phyloP scores from a whole-genome alignment of 2,888 invertebrate genomes.

The Platynereis dumerilii region DNA sequence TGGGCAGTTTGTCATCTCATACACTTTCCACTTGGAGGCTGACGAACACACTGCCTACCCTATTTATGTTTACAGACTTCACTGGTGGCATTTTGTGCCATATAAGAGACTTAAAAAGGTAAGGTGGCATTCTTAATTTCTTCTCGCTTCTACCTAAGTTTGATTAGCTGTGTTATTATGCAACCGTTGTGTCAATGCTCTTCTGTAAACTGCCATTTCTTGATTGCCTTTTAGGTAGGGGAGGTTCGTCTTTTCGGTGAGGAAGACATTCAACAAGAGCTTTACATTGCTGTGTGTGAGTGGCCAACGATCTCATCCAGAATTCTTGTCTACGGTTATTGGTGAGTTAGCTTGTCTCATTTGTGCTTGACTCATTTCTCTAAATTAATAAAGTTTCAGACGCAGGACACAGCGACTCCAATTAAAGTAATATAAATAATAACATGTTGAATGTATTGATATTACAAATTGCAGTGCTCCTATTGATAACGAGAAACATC shows the following conservation, averaged over 20 bases:
- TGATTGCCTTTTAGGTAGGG: conserved; percentile 66
- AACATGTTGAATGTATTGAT: no score
- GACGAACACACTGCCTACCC: conserved; percentile 58
- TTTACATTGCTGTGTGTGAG: conserved; percentile 75
- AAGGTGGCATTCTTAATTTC: not conserved
- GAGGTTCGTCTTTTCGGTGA: conserved; percentile 71
- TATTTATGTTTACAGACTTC: conserved; percentile 69
- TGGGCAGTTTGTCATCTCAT: conserved; percentile 89
- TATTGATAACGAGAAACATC: conserved; percentile 52
- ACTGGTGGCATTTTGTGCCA: conserved; percentile 73
- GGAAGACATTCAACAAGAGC: conserved; percentile 64
- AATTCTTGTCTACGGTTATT: conserved; percentile 74
- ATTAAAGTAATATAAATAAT: no score
- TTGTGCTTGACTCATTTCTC: no score
- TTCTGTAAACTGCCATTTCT: no score
- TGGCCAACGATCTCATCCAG: conserved; percentile 75
- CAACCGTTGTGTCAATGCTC: no score
- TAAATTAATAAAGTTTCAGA: no score
- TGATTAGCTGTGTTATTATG: not conserved
- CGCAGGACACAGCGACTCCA: no score
- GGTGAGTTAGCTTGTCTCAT: conserved; percentile 66
- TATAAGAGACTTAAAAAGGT: conserved; percentile 68
- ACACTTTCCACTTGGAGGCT: conserved; percentile 70
- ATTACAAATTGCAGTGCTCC: conserved; percentile 46
- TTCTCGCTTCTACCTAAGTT: not conserved